Conservation (phyloP, 2,888 invertebrate species). For the Idaea straminata region DNA sequence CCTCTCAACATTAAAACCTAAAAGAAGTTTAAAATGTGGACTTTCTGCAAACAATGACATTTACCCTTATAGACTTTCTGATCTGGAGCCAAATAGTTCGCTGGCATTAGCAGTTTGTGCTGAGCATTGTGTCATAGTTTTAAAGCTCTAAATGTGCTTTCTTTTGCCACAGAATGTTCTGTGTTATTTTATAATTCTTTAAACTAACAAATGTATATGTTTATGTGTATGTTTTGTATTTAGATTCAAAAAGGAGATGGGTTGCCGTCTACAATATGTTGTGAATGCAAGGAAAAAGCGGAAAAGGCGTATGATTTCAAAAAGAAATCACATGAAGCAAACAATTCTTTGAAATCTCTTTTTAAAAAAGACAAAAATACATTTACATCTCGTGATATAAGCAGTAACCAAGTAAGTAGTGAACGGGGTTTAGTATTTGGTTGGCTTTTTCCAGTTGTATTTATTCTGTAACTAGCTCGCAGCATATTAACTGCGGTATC, state of each 20-base stretch:
- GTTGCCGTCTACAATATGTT: slow-evolving; percentile 62
- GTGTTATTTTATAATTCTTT: no score
- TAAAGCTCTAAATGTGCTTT: no score
- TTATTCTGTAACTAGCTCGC: background rate
- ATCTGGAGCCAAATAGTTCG: no score
- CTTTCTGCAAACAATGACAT: no score
- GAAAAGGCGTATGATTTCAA: slow-evolving; percentile 62
- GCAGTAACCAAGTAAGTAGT: background rate
- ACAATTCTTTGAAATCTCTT: slow-evolving; percentile 48
- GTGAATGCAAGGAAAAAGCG: slow-evolving; percentile 59
- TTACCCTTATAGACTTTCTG: no score
- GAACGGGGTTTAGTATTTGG: background rate
- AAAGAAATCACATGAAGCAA: slow-evolving; percentile 58
- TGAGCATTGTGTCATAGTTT: no score
- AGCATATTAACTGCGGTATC: no score
- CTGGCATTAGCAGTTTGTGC: no score
- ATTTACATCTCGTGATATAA: background rate
- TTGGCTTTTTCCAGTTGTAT: background rate
- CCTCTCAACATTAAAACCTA: no score
- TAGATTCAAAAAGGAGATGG: slow-evolving; percentile 66
- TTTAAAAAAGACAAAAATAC: slow-evolving; percentile 43
- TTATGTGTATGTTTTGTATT: slow-evolving; percentile 10
- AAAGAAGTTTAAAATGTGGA: no score
- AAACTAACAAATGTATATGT: background rate
- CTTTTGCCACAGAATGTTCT: no score